A percentile compares a stretch with the other conserved stretches of the same genome.
Conservation (phyloP, 2,797 vertebrate genomes). For the Typhlichthys subterraneus region DNA sequence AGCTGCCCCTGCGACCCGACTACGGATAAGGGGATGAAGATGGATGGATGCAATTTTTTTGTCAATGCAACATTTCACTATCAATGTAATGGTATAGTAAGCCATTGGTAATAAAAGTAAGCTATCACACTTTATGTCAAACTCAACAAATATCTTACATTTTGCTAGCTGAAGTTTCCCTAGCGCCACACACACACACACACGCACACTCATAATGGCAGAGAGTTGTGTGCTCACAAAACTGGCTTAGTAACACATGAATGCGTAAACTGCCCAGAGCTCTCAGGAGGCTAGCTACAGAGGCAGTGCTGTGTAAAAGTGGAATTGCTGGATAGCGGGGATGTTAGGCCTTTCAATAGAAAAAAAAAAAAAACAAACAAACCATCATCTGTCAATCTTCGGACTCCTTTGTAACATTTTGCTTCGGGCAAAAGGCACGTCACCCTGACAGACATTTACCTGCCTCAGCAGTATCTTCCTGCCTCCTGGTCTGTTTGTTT, state of each 20-base stretch:
- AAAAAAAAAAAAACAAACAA: constrained; percentile 3
- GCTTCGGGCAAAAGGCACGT: constrained; percentile 9
- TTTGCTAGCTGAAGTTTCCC: constrained; percentile 13
- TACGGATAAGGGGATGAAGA: no score
- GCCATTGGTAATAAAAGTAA: no score
- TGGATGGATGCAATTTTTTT: no score
- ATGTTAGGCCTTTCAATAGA: constrained; percentile 20
- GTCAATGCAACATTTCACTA: no score
- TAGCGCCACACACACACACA: constrained; percentile 9
- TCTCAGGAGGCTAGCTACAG: neutral
- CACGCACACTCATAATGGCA: constrained; percentile 21
- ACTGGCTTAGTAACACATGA: constrained; percentile 40
- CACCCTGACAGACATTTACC: constrained; percentile 1
- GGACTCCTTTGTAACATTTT: constrained; percentile 4
- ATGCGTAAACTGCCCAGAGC: constrained; percentile 34
- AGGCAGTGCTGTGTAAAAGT: constrained; percentile 8
- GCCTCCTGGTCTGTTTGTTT: constrained; percentile 3
- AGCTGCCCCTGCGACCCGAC: no score
- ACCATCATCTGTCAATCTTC: constrained; percentile 22
- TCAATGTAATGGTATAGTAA: no score
- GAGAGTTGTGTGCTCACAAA: constrained; percentile 32
- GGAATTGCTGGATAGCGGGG: constrained; percentile 10
- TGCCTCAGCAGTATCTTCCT: neutral
- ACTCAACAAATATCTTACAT: no score
- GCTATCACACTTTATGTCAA: no score